phyloP scores from a whole-genome alignment of 2,797 vertebrate genomes.

The Notolabrus celidotus region DNA sequence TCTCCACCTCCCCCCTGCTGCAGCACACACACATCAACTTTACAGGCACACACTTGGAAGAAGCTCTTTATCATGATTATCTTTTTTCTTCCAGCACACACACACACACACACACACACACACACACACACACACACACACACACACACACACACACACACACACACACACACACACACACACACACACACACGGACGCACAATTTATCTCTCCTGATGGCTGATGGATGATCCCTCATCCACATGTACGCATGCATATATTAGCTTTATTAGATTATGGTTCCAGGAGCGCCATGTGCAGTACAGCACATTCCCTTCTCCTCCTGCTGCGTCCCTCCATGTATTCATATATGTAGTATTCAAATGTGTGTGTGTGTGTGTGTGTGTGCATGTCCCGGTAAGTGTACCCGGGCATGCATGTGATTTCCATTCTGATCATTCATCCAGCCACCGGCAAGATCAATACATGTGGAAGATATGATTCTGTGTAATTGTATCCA shows the following conservation, averaged over 20 bases:
- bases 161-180: not conserved
- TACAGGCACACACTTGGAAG: not conserved
- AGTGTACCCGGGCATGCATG: conserved; percentile 19
- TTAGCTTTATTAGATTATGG: conserved; percentile 74
- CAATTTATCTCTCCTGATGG: conserved; percentile 43
- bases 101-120: not conserved
- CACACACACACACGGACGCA: not conserved
- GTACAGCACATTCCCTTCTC: conserved; percentile 46
- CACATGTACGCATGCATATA: conserved; percentile 68
- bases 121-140: not conserved
- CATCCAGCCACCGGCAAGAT: conserved; percentile 36
- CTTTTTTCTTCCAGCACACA: not conserved
- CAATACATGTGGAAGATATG: conserved; percentile 37
- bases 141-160: not conserved
- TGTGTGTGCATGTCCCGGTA: too few relatives aligned
- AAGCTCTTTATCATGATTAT: conserved; percentile 9
- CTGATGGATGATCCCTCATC: conserved; percentile 72
- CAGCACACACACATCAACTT: conserved; percentile 3
- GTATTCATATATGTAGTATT: conserved; percentile 20
- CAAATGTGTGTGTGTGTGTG: conserved; percentile 13
- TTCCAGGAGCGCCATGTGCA: conserved; percentile 48
- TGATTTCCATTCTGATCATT: conserved; percentile 52
- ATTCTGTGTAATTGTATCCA: conserved; percentile 4
- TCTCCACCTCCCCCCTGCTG: conserved; percentile 20
- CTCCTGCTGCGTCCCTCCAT: conserved; percentile 42